These are phyloP conservation scores for Sprattus sprattus DNA, from an alignment of 2,113 vertebrate species.

Conservation along the genomic window DNA sequence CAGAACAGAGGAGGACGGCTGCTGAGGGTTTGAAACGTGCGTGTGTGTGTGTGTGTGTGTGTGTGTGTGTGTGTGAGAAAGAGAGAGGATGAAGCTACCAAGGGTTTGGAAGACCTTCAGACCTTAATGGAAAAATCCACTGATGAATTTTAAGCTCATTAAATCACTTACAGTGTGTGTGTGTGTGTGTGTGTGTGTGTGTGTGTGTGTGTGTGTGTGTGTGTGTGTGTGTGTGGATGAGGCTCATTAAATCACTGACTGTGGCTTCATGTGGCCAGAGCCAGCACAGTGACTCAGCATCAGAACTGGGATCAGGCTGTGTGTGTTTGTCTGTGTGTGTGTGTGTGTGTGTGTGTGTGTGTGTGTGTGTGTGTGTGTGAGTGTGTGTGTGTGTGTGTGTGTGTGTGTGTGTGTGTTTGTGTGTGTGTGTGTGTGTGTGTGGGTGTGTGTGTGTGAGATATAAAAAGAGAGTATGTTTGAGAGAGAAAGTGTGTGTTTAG, in stretches of 20 bases:
- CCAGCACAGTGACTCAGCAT: neutral
- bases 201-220: no score
- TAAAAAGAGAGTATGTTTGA: no score
- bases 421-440: no score
- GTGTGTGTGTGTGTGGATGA: no score
- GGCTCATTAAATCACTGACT: neutral
- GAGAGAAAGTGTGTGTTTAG: no score
- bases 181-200: no score
- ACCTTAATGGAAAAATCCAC: neutral
- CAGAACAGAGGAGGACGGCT: neutral
- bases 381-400: no score
- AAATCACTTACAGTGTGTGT: neutral
- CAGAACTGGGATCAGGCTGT: neutral
- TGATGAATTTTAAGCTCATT: neutral
- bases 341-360: neutral
- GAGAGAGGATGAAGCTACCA: neutral
- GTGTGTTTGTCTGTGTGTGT: neutral
- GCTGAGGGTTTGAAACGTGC: neutral
- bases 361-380: neutral
- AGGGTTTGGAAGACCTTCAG: neutral
- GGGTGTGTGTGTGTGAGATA: no score
- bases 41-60: neutral
- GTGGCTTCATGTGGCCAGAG: neutral
- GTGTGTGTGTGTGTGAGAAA: no score
- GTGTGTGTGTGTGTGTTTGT: no score